Evolutionary conservation across 2,888 invertebrate species (phyloP), one percentile per base, ranked within the genome.

Genomic region (Lasioglossum figueresi): DNA sequence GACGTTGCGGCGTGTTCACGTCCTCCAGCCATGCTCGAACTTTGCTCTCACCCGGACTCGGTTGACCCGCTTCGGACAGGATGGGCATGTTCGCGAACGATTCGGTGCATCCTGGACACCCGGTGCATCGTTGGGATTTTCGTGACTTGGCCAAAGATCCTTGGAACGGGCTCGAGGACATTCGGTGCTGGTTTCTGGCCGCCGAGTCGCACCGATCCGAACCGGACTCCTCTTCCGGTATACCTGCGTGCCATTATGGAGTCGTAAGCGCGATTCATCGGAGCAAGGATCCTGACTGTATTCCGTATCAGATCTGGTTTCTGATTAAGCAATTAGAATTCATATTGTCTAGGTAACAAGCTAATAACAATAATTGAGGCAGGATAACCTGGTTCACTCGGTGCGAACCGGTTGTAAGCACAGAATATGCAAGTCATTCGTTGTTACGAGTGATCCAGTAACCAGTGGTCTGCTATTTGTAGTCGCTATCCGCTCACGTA

Each of bases 191-290:
- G 23, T 77, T 74, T n/a, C 83, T 88, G 48, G 74, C 68, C 27
- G 89, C 80, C 5, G 91, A 89, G 31, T 89, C 88, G 88, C 92
- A 92, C 71, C 88, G 90, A 45, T 93, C 93, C 31, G 91, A 90
- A 81, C 94, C 95, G 10, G 95, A 95, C 90, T 97, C 97, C 95
- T 98, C 98, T 95, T 98, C 98, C 0, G 98, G 98, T 91, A 98
- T 98, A 92, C 97, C 94, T 94, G 82, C 23, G 19, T 23, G 71
- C 70, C 23, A 34, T 45, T 34, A 23, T 8, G 12, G 16, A 31
- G 71, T 14, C n/a, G 48, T 40, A 31, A 40, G 8, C 23, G 8
- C 19, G 34, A 56, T 10, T 56, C 23, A n/a, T n/a, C 56, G 10
- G 52, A 52, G 52, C 52, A 52, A 52, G 52, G 23, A 27, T 14